These are phyloP conservation scores for Macroteleia sp. DNA, from an alignment of 2,888 invertebrate genomes.

Conservation along the genomic window DNA sequence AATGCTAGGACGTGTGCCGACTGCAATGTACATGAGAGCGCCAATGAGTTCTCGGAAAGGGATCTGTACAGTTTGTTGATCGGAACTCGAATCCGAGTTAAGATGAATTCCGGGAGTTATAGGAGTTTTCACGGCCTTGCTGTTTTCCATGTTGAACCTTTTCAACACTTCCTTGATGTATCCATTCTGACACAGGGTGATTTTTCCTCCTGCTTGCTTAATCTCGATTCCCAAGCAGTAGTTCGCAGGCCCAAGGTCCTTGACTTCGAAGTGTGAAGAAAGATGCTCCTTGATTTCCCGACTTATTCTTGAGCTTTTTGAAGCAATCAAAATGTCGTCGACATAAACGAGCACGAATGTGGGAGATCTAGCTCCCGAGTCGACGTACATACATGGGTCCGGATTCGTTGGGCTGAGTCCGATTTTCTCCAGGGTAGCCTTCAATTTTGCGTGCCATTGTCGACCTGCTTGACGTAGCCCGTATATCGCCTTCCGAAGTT, in stretches of 20 bases:
- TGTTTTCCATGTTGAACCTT: background rate
- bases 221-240: background rate
- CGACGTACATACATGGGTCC: background rate
- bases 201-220: background rate
- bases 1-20: background rate
- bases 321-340: background rate
- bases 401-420: background rate
- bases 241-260: background rate
- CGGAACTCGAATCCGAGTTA: background rate
- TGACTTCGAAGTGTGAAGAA: background rate
- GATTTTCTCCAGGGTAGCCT: background rate
- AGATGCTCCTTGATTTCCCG: background rate
- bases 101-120: background rate
- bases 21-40: background rate
- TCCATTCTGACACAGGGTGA: background rate
- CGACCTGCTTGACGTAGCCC: background rate
- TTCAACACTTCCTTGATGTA: background rate
- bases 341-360: background rate
- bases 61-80: background rate
- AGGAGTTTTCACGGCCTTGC: background rate
- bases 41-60: background rate
- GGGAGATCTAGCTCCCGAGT: background rate
- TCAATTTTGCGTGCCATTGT: no score
- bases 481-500: background rate
- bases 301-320: background rate